Base-by-base conservation (phyloP, 2,797 vertebrate genomes). In the Rhabdomys pumilio region DNA sequence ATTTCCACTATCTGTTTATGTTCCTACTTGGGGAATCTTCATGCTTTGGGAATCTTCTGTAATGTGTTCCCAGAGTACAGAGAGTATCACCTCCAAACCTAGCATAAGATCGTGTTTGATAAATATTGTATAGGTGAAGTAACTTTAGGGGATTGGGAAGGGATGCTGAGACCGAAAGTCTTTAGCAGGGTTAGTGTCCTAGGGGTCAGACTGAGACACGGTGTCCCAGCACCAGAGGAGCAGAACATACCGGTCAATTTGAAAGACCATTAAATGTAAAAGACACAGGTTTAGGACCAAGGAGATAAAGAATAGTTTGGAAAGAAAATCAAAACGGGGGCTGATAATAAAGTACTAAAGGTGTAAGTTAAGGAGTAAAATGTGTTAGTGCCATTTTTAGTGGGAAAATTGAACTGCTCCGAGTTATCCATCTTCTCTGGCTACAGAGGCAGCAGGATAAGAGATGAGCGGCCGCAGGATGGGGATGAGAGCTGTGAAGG, bases 1-100 rank as follows among this genome's bases (percentile, higher is more conserved):
- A 93, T 75, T 95, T 91, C 67, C 53, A 94, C 57, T 77, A 80
- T 57, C 38, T 47, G n/a, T 81, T 77, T 94, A 34, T 89, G 96
- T 96, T 94, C 19, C 50, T 93, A 20, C 17, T 90, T 75, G 75
- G 13, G 41, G 89, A 53, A 2, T 75, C 13, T 26, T 55, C 50
- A 83, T 1, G 11, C 22, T 63, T 75, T 12, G 80, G 34, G 31
- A 63, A 63, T 90, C 85, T 95, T 95, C 90, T 96, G 61, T 69
- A 67, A 72, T 88, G 57, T 75, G 38, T 79, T 88, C 59, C 29
- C 89, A 50, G 29, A 90, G 47, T 47, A 14, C 85, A 83, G 44
- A 96, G 83, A 84, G 31, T 55, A 19, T 93, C 29, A 91, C 81
- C 72, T 93, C 80, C 53, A 31, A 20, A 57, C n/a, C 61, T 86